Base-by-base conservation (phyloP, 1,140 invertebrate genomes). In the Adelges cooleyi region DNA sequence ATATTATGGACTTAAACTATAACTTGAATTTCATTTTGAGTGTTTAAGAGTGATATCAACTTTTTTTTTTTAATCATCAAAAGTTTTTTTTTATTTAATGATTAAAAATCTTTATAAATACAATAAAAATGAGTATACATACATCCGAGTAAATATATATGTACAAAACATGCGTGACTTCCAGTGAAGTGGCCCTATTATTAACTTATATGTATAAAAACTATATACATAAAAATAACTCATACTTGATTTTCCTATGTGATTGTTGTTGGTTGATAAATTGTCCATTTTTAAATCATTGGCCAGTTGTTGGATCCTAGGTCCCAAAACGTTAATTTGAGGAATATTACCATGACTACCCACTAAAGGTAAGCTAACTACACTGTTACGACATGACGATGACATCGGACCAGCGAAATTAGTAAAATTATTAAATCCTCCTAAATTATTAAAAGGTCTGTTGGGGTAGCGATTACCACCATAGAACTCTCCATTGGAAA, bases 211-310 rank as follows among this genome's bases (percentile, higher is more conserved):
- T n/a, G 11, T 33, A 6, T 33, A 33, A 6, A 33, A 33, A 33
- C 11, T 33, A 33, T 33, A 33, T 11, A 33, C 5, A 33, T 33
- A 33, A 33, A 33, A 33, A 6, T 33, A 11, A 11, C 29, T 33
- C 11, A 44, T 59, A 59, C 54, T 29, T 59, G 54, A 59, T 44
- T 59, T 59, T 59, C 40, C 54, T 42, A 59, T 27, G 17, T 59
- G 40, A 59, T 59, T 59, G 17, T 59, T 59, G n/a, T 59, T 59
- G 25, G 40, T 59, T 59, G 54, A 59, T 59, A 59, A 44, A 46
- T 59, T 59, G 54, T 59, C 54, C 54, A 59, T 46, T 59, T 59
- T 59, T 59, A 59, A 46, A 59, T 59, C 54, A 4, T 59, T 44
- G 20, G 54, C 40, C 23, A 59, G 44, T 10, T 59, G 54, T 46